A percentile compares a stretch with the other conserved stretches of the same genome.
Conservation (phyloP, 1,140 invertebrate genomes). For the Ceratitis capitata region DNA sequence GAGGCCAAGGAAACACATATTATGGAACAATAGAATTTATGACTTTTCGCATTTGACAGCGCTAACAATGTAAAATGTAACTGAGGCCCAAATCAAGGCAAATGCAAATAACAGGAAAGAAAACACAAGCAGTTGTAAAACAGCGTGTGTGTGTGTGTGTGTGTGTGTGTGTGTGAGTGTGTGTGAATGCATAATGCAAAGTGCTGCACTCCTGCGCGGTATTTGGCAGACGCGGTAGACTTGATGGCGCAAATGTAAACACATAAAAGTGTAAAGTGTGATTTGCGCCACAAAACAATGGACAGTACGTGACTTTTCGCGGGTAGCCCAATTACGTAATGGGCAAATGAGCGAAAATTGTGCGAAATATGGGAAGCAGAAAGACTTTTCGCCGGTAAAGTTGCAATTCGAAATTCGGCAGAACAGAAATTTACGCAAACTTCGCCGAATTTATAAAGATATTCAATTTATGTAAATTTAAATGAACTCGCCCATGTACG, state of each 20-base stretch:
- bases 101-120: neutral
- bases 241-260: constrained; percentile 27
- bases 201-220: neutral
- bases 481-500: neutral
- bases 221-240: constrained; percentile 2
- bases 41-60: neutral
- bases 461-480: constrained; percentile 24
- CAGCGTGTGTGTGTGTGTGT: neutral
- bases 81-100: neutral
- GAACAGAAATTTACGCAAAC: neutral
- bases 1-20: neutral
- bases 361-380: neutral
- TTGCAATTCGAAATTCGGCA: neutral
- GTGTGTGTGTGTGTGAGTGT: neutral
- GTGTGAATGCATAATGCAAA: neutral
- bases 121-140: neutral
- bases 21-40: neutral
- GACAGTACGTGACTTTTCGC: constrained; percentile 6
- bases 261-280: constrained; percentile 6
- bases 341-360: neutral
- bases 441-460: neutral
- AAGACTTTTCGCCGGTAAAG: too few relatives aligned
- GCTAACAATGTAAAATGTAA: neutral
- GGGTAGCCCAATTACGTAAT: constrained; percentile 13
- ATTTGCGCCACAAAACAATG: neutral